phyloP scores from a whole-genome alignment of 1,140 invertebrate species.

The Polypedilum pembai region DNA sequence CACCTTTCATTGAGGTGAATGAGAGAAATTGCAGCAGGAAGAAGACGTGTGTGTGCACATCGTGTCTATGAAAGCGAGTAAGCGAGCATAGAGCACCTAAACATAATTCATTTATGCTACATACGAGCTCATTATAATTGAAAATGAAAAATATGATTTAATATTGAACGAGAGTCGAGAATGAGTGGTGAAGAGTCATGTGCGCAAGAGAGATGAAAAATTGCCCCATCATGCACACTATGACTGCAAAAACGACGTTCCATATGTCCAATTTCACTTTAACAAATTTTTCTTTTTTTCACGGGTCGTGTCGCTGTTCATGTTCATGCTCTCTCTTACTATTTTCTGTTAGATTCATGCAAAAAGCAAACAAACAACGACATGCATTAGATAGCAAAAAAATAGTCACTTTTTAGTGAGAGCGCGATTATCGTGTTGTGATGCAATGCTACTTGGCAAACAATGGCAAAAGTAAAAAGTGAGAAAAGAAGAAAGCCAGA shows the following conservation, averaged over 20 bases:
- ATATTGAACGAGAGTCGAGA: not conserved
- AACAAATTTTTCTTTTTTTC: not conserved
- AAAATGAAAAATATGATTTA: conserved; percentile 10
- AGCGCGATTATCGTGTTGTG: not conserved
- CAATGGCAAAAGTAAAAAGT: not conserved
- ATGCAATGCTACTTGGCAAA: conserved; percentile 8
- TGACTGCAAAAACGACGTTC: no score
- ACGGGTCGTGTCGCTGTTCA: conserved; percentile 8
- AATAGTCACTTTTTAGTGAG: not conserved
- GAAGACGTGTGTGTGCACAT: not conserved
- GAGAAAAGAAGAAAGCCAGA: not conserved
- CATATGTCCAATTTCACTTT: no score
- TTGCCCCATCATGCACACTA: not conserved
- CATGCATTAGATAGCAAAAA: not conserved
- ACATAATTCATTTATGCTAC: conserved; percentile 15
- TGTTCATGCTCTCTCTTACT: no score
- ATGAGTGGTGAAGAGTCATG: not conserved
- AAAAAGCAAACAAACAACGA: not conserved
- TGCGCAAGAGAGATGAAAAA: not conserved
- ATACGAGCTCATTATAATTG: conserved; percentile 23
- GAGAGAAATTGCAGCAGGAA: not conserved
- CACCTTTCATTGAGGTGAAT: not conserved
- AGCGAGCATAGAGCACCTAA: conserved; percentile 2
- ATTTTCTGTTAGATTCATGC: not conserved
- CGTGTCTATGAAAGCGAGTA: not conserved